Evolutionary conservation across 2,797 vertebrate species (phyloP).

Genomic region (Periparus ater): DNA sequence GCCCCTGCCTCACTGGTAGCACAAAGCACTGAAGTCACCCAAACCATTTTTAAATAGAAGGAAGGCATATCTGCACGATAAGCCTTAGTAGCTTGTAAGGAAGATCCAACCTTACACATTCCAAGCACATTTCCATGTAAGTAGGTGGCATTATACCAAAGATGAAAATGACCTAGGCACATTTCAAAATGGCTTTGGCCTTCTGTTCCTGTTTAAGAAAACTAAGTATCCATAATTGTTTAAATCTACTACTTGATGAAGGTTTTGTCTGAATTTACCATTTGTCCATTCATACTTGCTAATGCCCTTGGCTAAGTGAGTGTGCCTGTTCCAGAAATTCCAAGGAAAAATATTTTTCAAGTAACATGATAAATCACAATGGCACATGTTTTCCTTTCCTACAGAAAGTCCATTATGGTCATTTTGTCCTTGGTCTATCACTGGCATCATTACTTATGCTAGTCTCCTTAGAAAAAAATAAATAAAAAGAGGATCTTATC

Average conservation of each 20-base stretch:
- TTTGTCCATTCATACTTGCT: background rate
- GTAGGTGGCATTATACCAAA: slow-evolving; percentile 39
- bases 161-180: background rate
- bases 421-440: slow-evolving; percentile 72
- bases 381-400: slow-evolving; percentile 51
- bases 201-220: background rate
- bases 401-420: slow-evolving; percentile 62
- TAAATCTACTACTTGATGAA: background rate
- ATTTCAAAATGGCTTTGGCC: background rate
- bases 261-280: background rate
- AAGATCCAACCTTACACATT: slow-evolving; percentile 30
- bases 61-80: slow-evolving; percentile 4
- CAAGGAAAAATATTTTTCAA: slow-evolving; percentile 47
- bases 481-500: slow-evolving; percentile 72
- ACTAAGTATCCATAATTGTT: background rate
- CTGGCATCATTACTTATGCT: slow-evolving; percentile 73
- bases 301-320: background rate
- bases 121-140: background rate
- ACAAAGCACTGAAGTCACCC: slow-evolving; percentile 11
- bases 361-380: slow-evolving; percentile 42
- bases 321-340: slow-evolving; percentile 5
- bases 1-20: background rate
- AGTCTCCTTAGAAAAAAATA: slow-evolving; percentile 43
- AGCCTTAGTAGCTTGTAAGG: slow-evolving; percentile 15
- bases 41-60: slow-evolving; percentile 50